Conservation (phyloP, 37 sponge, comb jelly and placozoan species). For the Agelas oroides region DNA sequence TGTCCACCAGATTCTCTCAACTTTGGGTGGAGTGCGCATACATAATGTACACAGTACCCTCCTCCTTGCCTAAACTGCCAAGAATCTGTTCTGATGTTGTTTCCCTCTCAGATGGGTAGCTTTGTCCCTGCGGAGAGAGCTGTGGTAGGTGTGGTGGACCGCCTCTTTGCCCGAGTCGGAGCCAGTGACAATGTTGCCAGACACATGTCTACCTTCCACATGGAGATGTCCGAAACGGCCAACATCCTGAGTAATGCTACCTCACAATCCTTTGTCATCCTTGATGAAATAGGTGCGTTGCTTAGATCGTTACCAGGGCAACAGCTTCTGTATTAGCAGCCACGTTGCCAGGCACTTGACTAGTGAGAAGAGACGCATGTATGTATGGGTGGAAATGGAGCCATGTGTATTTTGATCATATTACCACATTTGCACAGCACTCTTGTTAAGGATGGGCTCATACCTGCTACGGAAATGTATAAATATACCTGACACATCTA, state of each 20-base stretch:
- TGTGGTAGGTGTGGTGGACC: conserved; percentile 73
- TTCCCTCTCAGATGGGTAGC: conserved; percentile 76
- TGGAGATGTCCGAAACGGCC: conserved; percentile 92
- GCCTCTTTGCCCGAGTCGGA: conserved; percentile 90
- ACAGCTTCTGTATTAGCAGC: not conserved
- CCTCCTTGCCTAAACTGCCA: too few relatives aligned
- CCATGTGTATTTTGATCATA: too few relatives aligned
- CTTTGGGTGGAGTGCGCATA: too few relatives aligned
- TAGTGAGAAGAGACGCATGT: not conserved
- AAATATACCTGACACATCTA: too few relatives aligned
- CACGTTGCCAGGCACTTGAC: not conserved
- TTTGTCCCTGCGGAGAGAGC: conserved; percentile 87
- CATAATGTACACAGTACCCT: too few relatives aligned
- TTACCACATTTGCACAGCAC: too few relatives aligned
- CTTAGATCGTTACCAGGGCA: not conserved
- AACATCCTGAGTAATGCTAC: conserved; percentile 82
- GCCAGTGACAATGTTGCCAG: conserved; percentile 88
- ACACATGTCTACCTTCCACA: conserved; percentile 88
- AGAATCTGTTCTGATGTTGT: too few relatives aligned
- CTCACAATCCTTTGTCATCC: conserved; percentile 69
- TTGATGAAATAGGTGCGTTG: conserved; percentile 86
- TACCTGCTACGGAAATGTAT: too few relatives aligned
- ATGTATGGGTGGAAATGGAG: not conserved
- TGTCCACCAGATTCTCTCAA: too few relatives aligned
- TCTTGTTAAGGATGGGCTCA: too few relatives aligned